Conservation (phyloP, 2,888 invertebrate species). For the Drosophila fulvimacula region DNA sequence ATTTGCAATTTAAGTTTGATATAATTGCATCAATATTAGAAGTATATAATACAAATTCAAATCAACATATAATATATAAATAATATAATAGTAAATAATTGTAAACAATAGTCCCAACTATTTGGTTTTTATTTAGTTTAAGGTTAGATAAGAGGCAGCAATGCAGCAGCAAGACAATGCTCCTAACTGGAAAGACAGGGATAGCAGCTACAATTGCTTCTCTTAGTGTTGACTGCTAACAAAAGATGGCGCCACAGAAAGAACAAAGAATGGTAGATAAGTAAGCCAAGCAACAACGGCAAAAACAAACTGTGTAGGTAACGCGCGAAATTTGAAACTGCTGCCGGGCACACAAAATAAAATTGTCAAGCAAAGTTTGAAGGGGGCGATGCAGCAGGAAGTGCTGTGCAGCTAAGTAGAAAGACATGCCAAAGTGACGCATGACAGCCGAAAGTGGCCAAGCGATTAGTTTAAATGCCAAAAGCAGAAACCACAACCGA, state of each 20-base stretch:
- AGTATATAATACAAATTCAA: not conserved
- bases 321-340: slow-evolving; percentile 38
- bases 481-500: slow-evolving; percentile 34
- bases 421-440: slow-evolving; percentile 48
- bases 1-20: not conserved
- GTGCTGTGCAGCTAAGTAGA: slow-evolving; percentile 27
- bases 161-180: slow-evolving; percentile 18
- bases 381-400: not conserved
- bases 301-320: slow-evolving; percentile 24
- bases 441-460: slow-evolving; percentile 58
- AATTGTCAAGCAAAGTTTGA: slow-evolving; percentile 44
- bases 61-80: too few species aligned
- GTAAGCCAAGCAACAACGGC: slow-evolving; percentile 8
- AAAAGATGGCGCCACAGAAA: slow-evolving; percentile 61
- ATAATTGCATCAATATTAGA: not conserved
- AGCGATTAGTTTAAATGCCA: slow-evolving; percentile 66
- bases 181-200: slow-evolving; percentile 26
- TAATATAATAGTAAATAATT: too few species aligned
- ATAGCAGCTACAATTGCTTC: not conserved
- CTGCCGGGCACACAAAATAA: slow-evolving; percentile 23
- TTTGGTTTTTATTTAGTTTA: slow-evolving; percentile 26
- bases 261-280: slow-evolving; percentile 8
- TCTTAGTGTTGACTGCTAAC: slow-evolving; percentile 32
- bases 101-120: not conserved
- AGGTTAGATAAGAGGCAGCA: slow-evolving; percentile 52